Base-by-base conservation (phyloP, 1,140 invertebrate species). In the Thaumetopoea pityocampa region DNA sequence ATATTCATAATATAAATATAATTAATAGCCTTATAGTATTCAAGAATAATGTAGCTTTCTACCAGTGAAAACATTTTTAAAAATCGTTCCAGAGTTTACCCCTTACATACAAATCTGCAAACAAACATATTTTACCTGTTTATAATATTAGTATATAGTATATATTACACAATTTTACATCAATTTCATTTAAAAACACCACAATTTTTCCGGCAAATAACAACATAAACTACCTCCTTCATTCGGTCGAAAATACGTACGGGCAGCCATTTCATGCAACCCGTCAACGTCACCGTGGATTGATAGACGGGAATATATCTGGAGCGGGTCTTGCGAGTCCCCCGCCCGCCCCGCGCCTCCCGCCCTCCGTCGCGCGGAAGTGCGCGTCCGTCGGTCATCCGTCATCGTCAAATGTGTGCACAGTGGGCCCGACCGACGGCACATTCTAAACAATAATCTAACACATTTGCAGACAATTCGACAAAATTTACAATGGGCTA, bases 281-380 rank as follows among this genome's bases (percentile, higher is more conserved):
- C 60, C 62, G 68, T 68, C 68, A 72, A 60, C 44, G 54, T 67
- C 55, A 49, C 10, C 38, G 20, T 27, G 40, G 60, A 69, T 68
- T 69, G 67, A 71, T 74, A 57, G 62, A 66, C 60, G 58, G 51
- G 61, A 50, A 67, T 67, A 65, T 62, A 66, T 70, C 60, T 68
- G 42, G 50, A 65, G 56, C 57, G 57, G 60, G 60, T 58, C 67
- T 56, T 52, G 51, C 16, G 36, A 47, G 33, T 53, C 49, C 51
- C 48, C 19, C 19, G 38, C n/a, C n/a, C n/a, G n/a, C n/a, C n/a
- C n/a, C n/a, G n/a, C n/a, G n/a, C n/a, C n/a, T n/a, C n/a, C 41
- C 20, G 17, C 20, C 40, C 29, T 18, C 28, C 42, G 47, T 30
- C 38, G n/a, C 37, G 38, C 46, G 43, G 49, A 53, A 54, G 44